Base-by-base conservation (phyloP, 2,888 invertebrate species). In the Sinopyrophorus schimmeli region DNA sequence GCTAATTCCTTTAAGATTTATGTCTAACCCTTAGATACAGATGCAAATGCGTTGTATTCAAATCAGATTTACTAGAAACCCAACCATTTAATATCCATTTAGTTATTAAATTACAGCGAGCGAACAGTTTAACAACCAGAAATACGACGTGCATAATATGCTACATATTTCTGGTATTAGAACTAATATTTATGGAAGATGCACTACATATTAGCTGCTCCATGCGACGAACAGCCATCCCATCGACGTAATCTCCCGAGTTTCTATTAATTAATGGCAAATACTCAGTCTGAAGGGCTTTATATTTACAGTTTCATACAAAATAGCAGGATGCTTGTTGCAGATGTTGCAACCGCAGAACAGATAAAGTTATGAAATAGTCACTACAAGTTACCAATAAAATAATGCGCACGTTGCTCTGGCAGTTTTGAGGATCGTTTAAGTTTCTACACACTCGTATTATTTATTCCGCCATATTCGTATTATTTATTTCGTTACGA, bases 1-100 rank as follows among this genome's bases (percentile, higher is more conserved):
- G 54, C 49, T 59, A 59, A 59, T 60, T 55, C 58, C 56, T 43
- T 31, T 27, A 54, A 58, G 60, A 60, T 59, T 59, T 59, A 57
- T 59, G 49, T 44, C 44, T 34, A 47, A 54, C 41, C 57, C 41
- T 52, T 51, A 59, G 48, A 55, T 55, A 59, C 57, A 53, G 55
- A 59, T 55, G 57, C 55, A 57, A 59, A 57, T 57, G 54, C 51
- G 54, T 53, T 54, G 47, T 51, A 50, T 55, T 53, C 53, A 49
- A 53, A 53, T 53, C 41, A 48, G 46, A 41, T 49, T 53, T 49
- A 46, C 30, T 44, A 41, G 44, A 49, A 44, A 49, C 49, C 44
- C 38, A 31, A 49, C 49, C 44, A 49, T 53, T 53, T 52, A 48
- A 48, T 47, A 52, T 52, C 43, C 52, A 52, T 47, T 52, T 47